Conservation (phyloP, 2,888 invertebrate species). For the Rhamnusium bicolor region DNA sequence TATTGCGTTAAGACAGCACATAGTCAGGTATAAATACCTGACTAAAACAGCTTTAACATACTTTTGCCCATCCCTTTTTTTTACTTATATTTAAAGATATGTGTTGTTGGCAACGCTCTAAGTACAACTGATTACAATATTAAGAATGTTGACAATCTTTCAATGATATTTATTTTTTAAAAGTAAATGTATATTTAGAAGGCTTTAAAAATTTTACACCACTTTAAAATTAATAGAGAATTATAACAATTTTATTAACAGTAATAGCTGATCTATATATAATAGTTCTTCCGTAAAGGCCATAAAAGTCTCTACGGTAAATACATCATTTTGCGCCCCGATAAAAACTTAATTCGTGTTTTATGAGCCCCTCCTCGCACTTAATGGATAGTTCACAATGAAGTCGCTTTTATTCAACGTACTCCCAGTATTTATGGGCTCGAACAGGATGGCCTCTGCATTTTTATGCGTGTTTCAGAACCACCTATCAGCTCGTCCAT, state of each 20-base stretch:
- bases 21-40: too few relatives aligned
- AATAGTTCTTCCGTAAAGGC: constrained; percentile 40
- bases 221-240: constrained; percentile 18
- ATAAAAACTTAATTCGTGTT: constrained; percentile 65
- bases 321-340: constrained; percentile 62
- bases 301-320: constrained; percentile 58
- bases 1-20: too few relatives aligned
- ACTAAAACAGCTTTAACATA: too few relatives aligned
- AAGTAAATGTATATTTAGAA: background rate
- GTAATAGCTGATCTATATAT: constrained; percentile 35
- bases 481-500: constrained; percentile 55
- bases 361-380: constrained; percentile 60
- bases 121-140: too few relatives aligned
- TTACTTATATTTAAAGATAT: too few relatives aligned
- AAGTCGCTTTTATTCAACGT: constrained; percentile 59
- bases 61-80: too few relatives aligned
- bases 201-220: background rate
- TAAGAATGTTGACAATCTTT: too few relatives aligned
- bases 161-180: too few relatives aligned
- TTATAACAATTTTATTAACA: constrained; percentile 33
- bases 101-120: too few relatives aligned
- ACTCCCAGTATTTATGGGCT: constrained; percentile 54
- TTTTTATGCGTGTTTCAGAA: constrained; percentile 55
- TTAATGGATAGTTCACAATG: constrained; percentile 60
- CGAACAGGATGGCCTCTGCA: constrained; percentile 52